Evolutionary conservation across 1,140 invertebrate species (phyloP), one percentile per base, ranked within the genome.

Genomic region (Campoletis sonorensis): DNA sequence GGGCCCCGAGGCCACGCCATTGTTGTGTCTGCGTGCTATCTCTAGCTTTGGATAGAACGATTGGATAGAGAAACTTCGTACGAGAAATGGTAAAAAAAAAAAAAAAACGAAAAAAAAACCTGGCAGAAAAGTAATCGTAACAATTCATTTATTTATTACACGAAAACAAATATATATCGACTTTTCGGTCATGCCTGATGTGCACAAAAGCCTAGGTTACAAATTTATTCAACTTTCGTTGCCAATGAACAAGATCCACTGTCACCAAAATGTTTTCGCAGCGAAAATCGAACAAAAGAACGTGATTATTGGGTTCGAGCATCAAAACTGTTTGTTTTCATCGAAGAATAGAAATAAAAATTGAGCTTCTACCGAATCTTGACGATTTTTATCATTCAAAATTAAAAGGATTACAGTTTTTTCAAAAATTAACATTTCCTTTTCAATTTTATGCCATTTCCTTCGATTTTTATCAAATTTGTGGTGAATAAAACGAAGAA

Each of bases 1-100:
- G 90, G 87, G 84, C 87, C 91, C 88, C 79, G 86, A 86, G 89
- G 90, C 87, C 82, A 86, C 83, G 87, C 84, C 85, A 90, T 91
- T 91, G 89, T 91, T 91, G 87, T 88, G 89, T 83, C 86, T 87
- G 87, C 77, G 45, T 82, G 73, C 81, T n/a, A 71, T 33, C 26
- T 30, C 26, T 58, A 76, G 61, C 73, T 58, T 61, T 76, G 71
- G 83, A 86, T 85, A 85, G 86, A 86, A 81, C 79, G 81, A 67
- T 79, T 80, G 70, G 84, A 82, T 67, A 78, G 76, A 78, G 76
- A 33, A 37, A 78, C 54, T 26, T 18, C 26, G 27, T 37, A 33
- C 23, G 27, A 64, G 30, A 49, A 67, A 78, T 33, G n/a, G n/a
- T n/a, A n/a, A n/a, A n/a, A n/a, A n/a, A n/a, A n/a, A 70, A 70